Percentiles rank a stretch among this genome's conserved stretches.
Evolutionary conservation across 2,797 vertebrate species (phyloP).

Genomic region (Moxostoma hubbsi): DNA sequence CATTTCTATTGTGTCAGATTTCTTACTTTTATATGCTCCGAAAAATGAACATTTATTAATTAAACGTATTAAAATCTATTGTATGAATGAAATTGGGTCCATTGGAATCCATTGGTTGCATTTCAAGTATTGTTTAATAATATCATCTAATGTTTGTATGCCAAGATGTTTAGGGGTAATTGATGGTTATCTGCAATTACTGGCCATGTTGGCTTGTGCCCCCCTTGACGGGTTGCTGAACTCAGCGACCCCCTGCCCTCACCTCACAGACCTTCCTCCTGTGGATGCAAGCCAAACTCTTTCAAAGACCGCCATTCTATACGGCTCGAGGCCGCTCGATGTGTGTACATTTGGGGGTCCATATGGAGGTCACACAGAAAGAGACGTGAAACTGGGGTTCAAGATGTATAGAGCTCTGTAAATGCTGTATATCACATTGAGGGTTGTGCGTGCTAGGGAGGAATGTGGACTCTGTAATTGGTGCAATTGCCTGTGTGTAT

Average conservation of each 20-base stretch:
- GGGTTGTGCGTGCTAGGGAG: not conserved
- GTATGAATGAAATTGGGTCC: too few relatives aligned
- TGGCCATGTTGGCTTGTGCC: slow-evolving; percentile 54
- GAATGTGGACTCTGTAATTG: slow-evolving; percentile 36
- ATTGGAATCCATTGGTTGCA: too few relatives aligned
- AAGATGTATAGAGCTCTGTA: slow-evolving; percentile 44
- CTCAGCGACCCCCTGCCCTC: slow-evolving; percentile 70
- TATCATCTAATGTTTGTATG: too few relatives aligned
- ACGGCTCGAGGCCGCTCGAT: not conserved
- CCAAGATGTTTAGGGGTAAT: too few relatives aligned
- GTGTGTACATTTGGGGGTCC: not conserved
- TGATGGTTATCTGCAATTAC: slow-evolving; percentile 30
- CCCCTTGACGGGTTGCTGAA: slow-evolving; percentile 63
- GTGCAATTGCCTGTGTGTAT: slow-evolving; percentile 16
- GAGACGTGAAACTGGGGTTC: slow-evolving; percentile 9
- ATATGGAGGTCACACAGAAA: not conserved
- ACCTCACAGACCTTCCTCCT: slow-evolving; percentile 71
- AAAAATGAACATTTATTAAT: too few relatives aligned
- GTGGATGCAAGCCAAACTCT: slow-evolving; percentile 69
- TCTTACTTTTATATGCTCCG: too few relatives aligned
- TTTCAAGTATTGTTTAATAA: too few relatives aligned
- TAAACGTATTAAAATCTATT: too few relatives aligned
- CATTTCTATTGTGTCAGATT: too few relatives aligned
- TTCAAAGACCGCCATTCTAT: slow-evolving; percentile 73
- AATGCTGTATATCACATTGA: slow-evolving; percentile 31